Conservation (phyloP, 2,797 vertebrate species). For the Pangasius larnaudii region DNA sequence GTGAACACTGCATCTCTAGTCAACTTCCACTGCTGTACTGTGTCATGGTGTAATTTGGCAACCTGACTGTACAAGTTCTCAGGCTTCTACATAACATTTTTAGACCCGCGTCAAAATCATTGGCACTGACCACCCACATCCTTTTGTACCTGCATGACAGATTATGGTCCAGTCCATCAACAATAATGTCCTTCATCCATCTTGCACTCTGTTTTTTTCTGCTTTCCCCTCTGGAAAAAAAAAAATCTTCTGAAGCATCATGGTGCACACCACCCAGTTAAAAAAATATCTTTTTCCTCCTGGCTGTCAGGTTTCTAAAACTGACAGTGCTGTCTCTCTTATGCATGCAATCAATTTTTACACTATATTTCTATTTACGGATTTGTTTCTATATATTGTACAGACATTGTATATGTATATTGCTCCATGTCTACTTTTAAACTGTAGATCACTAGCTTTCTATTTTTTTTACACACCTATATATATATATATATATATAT, state of each 20-base stretch:
- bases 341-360: not conserved
- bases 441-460: not conserved
- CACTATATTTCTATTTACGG: not conserved
- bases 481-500: not conserved
- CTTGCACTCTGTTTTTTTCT: too few species aligned
- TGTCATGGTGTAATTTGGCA: not conserved
- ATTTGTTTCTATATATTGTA: not conserved
- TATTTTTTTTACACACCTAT: not conserved
- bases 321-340: not conserved
- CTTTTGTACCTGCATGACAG: not conserved
- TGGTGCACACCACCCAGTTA: not conserved
- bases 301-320: not conserved
- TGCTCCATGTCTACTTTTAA: not conserved
- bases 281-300: not conserved
- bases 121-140: not conserved
- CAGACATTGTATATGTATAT: not conserved
- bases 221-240: not conserved
- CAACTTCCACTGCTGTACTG: not conserved
- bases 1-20: not conserved
- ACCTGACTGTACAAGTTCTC: not conserved
- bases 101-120: not conserved
- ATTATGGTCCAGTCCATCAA: not conserved
- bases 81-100: not conserved
- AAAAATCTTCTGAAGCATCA: slow-evolving; percentile 5
- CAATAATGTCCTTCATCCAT: not conserved